Base-by-base conservation (phyloP, 2,888 invertebrate genomes). In the Nemapogon koenigi region DNA sequence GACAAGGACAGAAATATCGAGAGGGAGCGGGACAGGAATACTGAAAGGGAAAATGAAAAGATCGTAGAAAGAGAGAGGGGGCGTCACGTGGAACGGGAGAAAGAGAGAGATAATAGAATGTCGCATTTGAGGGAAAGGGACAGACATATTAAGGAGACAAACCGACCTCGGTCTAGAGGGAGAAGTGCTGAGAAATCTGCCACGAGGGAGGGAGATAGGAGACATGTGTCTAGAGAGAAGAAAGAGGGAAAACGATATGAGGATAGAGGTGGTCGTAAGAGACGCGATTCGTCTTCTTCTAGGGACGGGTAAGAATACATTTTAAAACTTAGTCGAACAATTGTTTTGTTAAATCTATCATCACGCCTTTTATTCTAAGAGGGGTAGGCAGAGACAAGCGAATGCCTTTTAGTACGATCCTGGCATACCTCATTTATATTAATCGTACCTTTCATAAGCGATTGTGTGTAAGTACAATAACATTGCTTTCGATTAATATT, bases 131-230 rank as follows among this genome's bases (percentile, higher is more conserved):
- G n/a, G 35, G 38, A 8, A 39, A 40, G 7, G 43, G 48, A 19
- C 37, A 48, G 22, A 18, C 41, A 41, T 4, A 43, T 39, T 6
- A 45, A 38, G 38, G 45, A 45, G 4, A 42, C 46, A 16, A 46
- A 49, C 11, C 31, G 25, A 26, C 14, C n/a, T n/a, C 15, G 19
- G 4, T 41, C 40, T 3, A 42, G 39, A 42, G 28, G 4, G 39
- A 17, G 37, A 25, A 45, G 37, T 11, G 40, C 18, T 16, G 43
- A 55, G 14, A 49, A 42, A 16, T 46, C 43, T 10, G 49, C 47
- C n/a, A 36, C 60, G 43, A 65, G 62, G 37, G 60, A 59, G 39
- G 61, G 57, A 38, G 58, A 58, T 2, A 57, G 58, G 3, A 56
- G 58, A 7, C 47, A 49, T 22, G 43, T 38, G 37, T 39, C 39